Conservation (phyloP, 2,888 invertebrate species). For the Dugesia japonica region DNA sequence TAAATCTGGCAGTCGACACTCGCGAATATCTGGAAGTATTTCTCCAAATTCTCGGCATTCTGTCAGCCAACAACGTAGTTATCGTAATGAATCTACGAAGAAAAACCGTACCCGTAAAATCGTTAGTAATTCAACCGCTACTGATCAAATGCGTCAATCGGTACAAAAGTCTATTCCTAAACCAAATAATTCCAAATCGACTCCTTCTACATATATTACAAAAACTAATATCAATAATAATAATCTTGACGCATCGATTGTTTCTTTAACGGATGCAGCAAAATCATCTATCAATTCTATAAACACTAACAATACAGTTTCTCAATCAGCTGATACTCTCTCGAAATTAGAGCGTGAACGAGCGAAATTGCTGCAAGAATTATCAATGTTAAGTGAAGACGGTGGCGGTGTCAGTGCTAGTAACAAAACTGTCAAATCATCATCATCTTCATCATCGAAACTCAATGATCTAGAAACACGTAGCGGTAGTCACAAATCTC, state of each 20-base stretch:
- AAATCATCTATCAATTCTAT: not conserved
- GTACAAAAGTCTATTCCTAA: not conserved
- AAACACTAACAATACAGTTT: not conserved
- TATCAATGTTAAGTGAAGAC: conserved; percentile 22
- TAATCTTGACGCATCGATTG: not conserved
- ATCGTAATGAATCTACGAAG: not conserved
- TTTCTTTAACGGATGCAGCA: not conserved
- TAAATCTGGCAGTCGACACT: not conserved
- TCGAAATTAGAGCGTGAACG: conserved; percentile 26
- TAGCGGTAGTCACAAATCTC: not conserved
- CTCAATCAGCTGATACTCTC: conserved; percentile 21
- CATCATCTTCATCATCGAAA: not conserved
- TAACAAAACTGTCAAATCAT: conserved; percentile 12
- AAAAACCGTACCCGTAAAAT: not conserved
- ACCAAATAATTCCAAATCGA: not conserved
- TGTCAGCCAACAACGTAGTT: not conserved
- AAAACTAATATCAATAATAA: too few species aligned
- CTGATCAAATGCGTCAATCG: not conserved
- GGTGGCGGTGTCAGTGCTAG: not conserved
- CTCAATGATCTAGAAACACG: not conserved
- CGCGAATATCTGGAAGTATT: not conserved
- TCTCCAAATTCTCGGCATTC: not conserved
- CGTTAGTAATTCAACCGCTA: not conserved
- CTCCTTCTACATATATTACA: not conserved
- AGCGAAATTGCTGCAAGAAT: conserved; percentile 15